Evolutionary conservation across 2,797 vertebrate genomes (phyloP).

Genomic region (Lerista edwardsae): DNA sequence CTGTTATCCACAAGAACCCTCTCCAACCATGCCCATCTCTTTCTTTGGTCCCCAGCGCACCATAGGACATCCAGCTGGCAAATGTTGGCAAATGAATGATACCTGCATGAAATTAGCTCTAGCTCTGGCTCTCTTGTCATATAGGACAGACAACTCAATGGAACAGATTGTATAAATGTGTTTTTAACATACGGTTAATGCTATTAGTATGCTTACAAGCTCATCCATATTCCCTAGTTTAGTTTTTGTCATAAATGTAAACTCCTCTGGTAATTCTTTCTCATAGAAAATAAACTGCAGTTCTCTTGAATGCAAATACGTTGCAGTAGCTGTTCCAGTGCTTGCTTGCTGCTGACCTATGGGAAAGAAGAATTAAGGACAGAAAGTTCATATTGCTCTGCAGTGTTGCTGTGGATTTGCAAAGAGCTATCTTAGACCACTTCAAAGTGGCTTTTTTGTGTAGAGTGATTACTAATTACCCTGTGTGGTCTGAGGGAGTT

Average conservation of each 20-base stretch:
- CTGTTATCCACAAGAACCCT: too few species aligned
- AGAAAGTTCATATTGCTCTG: background rate
- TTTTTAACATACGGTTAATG: background rate
- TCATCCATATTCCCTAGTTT: background rate
- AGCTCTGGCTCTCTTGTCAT: background rate
- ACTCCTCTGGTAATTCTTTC: accelerated
- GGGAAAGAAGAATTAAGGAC: background rate
- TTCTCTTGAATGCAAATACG: background rate
- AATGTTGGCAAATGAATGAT: background rate
- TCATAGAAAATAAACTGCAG: accelerated
- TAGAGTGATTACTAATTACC: background rate
- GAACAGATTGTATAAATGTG: background rate
- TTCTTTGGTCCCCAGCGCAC: too few species aligned
- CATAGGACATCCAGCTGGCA: background rate
- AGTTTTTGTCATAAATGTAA: background rate
- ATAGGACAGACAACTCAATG: background rate
- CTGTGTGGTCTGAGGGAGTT: background rate
- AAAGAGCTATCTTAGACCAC: accelerated
- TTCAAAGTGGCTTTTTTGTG: background rate
- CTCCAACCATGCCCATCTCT: too few species aligned
- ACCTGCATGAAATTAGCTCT: background rate
- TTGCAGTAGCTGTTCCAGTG: background rate
- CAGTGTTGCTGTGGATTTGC: background rate
- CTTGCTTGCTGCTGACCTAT: background rate
- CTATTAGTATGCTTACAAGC: background rate